Evolutionary conservation across 2,113 vertebrate genomes (phyloP).

Genomic region (Reinhardtius hippoglossoides): DNA sequence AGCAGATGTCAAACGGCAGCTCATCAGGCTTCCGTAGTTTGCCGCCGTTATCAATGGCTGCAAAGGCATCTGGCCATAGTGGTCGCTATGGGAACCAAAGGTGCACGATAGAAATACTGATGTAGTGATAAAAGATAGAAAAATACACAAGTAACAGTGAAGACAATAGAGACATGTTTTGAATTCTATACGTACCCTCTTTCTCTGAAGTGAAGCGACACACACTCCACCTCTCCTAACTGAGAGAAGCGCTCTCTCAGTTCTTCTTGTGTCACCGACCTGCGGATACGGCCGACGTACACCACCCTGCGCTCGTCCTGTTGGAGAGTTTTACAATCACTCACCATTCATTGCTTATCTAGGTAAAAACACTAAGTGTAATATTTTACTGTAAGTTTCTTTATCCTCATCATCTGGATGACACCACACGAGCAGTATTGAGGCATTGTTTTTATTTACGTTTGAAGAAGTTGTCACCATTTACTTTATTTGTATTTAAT

Average conservation of each 20-base stretch:
- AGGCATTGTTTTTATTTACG: too few relatives aligned
- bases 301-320: constrained; percentile 95
- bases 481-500: too few relatives aligned
- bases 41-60: constrained; percentile 90
- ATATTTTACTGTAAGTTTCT: too few relatives aligned
- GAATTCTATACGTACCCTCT: constrained; percentile 61
- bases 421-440: too few relatives aligned
- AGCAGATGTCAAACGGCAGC: constrained; percentile 93
- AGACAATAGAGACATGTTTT: background rate
- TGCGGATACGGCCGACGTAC: constrained; percentile 91
- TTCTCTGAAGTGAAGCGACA: constrained; percentile 91
- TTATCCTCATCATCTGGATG: too few relatives aligned
- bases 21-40: constrained; percentile 88
- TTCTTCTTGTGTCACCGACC: constrained; percentile 89
- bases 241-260: constrained; percentile 90
- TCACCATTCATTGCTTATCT: background rate
- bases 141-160: background rate
- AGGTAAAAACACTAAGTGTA: too few relatives aligned
- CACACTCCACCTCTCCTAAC: constrained; percentile 93
- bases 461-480: too few relatives aligned
- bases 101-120: background rate
- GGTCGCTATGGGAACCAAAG: constrained; percentile 82
- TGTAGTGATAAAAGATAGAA: background rate
- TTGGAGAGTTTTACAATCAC: background rate
- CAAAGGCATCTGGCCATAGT: constrained; percentile 92